Base-by-base conservation (phyloP, 1,140 invertebrate genomes). In the Drosophila melanogaster region DNA sequence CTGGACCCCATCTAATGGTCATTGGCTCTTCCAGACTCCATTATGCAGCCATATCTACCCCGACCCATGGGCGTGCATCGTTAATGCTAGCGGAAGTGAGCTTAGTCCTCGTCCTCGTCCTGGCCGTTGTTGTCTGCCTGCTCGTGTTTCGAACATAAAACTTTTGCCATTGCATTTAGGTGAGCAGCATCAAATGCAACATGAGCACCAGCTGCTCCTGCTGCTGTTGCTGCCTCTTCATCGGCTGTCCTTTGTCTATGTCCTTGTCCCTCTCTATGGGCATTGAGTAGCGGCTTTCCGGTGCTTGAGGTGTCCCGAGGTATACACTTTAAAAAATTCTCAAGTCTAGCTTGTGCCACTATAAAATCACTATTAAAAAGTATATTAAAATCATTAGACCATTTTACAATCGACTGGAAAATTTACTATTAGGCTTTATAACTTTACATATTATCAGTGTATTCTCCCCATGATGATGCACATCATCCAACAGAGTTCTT, bases 11-110 rank as follows among this genome's bases (percentile, higher is more conserved):
- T 69, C 84, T 87, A 89, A 87, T 89, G 83, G 83, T 83, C 75
- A 87, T 89, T 79, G 83, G 75, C 49, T 86, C 79, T 86, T 74
- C 57, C 69, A 71, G 66, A 73, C 79, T 81, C 60, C 84, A 86
- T 86, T 83, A 86, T 87, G 83, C 83, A 87, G 24, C 43, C 15
- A 46, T 57, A 58, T 58, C 22, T 38, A 60, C 47, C 47, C 58
- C 30, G 35, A 49, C 22, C 58, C 43, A 54, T 47, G 46, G 22
- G 47, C 40, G 46, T 46, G 58, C 70, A 75, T 76, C 78, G 60
- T 81, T 84, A 76, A 83, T 79, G 65, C 76, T 50, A 54, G 70
- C 78, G 56, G 74, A 78, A 70, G 74, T 75, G 51, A 71, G 81
- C 74, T 78, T 66, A 81, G 70, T 77, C 67, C 24, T 41, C 30